A percentile compares a stretch with the other conserved stretches of the same genome.
These are phyloP conservation scores for Drosophila novamexicana DNA, from an alignment of 1,140 invertebrate species.

Conservation along the genomic window DNA sequence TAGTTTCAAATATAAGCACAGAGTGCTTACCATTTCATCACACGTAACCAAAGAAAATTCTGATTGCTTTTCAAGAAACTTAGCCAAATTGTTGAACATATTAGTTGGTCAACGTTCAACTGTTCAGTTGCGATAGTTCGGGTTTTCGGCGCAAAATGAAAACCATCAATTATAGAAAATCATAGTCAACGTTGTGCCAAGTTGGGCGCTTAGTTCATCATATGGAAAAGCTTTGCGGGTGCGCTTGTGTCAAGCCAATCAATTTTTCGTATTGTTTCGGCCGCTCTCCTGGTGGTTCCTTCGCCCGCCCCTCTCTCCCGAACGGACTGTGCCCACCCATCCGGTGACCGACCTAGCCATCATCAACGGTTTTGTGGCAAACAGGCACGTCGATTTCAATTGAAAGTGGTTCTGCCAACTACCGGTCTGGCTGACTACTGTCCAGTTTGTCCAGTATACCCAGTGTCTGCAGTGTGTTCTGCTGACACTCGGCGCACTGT, in stretches of 20 bases:
- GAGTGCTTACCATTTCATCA: not conserved
- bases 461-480: constrained; percentile 14
- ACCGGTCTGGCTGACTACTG: constrained; percentile 32
- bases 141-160: constrained; percentile 36
- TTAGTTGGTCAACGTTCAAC: constrained; percentile 26
- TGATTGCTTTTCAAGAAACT: not conserved
- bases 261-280: constrained; percentile 70
- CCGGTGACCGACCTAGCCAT: constrained; percentile 19
- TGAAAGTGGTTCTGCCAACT: constrained; percentile 77
- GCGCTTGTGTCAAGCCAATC: constrained; percentile 69
- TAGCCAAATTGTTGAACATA: constrained; percentile 12
- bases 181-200: constrained; percentile 48
- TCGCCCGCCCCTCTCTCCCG: not conserved
- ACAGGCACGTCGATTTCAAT: constrained; percentile 79
- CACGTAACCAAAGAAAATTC: not conserved
- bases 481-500: constrained; percentile 60
- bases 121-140: constrained; percentile 26
- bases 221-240: constrained; percentile 32
- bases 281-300: constrained; percentile 34
- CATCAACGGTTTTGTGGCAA: constrained; percentile 73
- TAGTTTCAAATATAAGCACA: too few species aligned
- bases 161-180: constrained; percentile 71
- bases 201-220: constrained; percentile 24
- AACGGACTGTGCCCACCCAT: not conserved
- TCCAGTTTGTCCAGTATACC: constrained; percentile 22